phyloP scores from a whole-genome alignment of 2,113 vertebrate species.

The Tauraco erythrolophus region DNA sequence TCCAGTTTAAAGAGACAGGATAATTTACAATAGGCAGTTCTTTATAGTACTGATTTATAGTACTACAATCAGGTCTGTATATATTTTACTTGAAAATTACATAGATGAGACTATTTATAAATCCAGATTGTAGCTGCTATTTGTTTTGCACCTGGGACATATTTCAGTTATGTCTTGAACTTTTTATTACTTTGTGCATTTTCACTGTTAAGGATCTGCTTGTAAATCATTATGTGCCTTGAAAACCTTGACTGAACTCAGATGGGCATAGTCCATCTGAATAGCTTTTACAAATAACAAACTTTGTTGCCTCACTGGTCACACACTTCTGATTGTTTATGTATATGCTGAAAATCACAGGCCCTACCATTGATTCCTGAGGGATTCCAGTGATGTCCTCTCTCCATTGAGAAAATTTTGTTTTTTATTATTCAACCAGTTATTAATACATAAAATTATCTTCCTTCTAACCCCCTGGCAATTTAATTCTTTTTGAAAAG shows the following conservation, averaged over 20 bases:
- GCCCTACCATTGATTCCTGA: not conserved
- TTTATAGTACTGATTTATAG: not conserved
- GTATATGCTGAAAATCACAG: not conserved
- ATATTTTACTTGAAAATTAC: not conserved
- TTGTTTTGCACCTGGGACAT: not conserved
- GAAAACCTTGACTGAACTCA: not conserved
- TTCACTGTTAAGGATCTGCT: not conserved
- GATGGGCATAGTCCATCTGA: not conserved
- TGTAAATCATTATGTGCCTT: not conserved
- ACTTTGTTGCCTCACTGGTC: not conserved
- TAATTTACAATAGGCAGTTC: not conserved
- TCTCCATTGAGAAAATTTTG: not conserved
- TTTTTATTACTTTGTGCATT: not conserved
- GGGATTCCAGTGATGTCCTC: not conserved
- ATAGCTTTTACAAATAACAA: not conserved
- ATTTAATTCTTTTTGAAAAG: not conserved
- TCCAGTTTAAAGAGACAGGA: not conserved
- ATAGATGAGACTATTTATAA: not conserved
- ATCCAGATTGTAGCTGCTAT: not conserved
- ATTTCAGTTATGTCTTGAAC: not conserved
- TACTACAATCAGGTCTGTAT: not conserved
- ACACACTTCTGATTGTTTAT: not conserved
- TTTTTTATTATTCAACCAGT: not conserved
- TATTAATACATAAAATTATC: not conserved
- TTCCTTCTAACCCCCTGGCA: not conserved